Base-by-base conservation (phyloP, 2,113 vertebrate species). In the Strix aluco region DNA sequence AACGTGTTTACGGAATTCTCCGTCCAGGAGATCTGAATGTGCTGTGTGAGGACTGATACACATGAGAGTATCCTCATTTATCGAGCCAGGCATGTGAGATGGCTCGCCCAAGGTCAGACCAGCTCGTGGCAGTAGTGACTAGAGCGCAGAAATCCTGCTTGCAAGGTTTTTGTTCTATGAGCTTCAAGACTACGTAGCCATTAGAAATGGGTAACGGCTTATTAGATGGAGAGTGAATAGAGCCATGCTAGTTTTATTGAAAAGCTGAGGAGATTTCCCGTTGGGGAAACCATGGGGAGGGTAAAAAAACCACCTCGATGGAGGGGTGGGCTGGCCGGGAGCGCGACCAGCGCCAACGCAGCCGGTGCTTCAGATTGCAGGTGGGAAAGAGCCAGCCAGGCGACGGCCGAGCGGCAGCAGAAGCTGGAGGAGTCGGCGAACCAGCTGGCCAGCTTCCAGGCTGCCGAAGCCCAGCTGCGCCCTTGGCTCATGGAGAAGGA, bases 401-500 rank as follows among this genome's bases (percentile, higher is more conserved):
- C 98, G 10, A 99, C 99, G 8, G 96, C 98, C 0, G 98, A 98
- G 69, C 97, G 99, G 81, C 99, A 99, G 97, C 98, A 98, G 34
- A 99, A 99, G 97, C 98, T 99, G 81, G 99, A 99, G 96, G 98
- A 99, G 52, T 99, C 99, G 0, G 99, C 97, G 1, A 99, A 98
- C 65, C 98, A 99, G 75, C 97, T 99, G 97, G 99, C 99, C 78
- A 99, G 96, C 69, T 99, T 99, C 93, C 98, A 99, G 92, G 92
- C 99, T 3, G 98, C 99, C 0, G 99, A 99, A 62, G 97, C 93
- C 87, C 99, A 99, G 97, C 98, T 99, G 93, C 97, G 98, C 25
- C 99, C 99, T 5, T 99, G 99, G 99, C 98, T 99, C 12, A 97
- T 97, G 96, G 99, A 99, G 98, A 99, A 99, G 97, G 99, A 99